Conservation (phyloP, 1,140 invertebrate genomes). For the Rhynchophorus ferrugineus region DNA sequence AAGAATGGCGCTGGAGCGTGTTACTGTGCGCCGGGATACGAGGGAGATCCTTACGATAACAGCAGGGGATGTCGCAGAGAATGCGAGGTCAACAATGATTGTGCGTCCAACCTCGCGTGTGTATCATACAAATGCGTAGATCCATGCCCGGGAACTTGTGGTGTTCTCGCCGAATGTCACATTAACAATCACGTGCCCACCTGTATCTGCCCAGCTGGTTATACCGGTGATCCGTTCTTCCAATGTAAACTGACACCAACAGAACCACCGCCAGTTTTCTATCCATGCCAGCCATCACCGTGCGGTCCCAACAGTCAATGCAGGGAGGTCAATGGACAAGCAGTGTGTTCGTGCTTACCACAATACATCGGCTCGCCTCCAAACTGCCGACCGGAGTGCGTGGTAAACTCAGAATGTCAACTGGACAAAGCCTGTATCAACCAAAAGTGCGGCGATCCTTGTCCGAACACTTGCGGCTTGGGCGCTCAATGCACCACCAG, state of each 20-base stretch:
- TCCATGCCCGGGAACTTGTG: conserved; percentile 68
- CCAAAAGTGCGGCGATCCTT: conserved; percentile 56
- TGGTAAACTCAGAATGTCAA: conserved; percentile 55
- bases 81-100: conserved; percentile 70
- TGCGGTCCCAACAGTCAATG: conserved; percentile 63
- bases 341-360: conserved; percentile 55
- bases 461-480: conserved; percentile 54
- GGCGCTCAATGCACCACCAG: conserved; percentile 52
- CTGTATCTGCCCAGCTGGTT: conserved; percentile 66
- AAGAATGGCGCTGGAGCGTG: conserved; percentile 70
- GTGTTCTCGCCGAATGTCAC: conserved; percentile 62
- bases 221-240: conserved; percentile 72
- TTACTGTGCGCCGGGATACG: conserved; percentile 62
- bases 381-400: conserved; percentile 54
- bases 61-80: conserved; percentile 61
- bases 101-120: conserved; percentile 57
- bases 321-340: conserved; percentile 46
- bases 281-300: conserved; percentile 55
- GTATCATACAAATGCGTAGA: conserved; percentile 69
- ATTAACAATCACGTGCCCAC: conserved; percentile 65
- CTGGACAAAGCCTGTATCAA: conserved; percentile 54
- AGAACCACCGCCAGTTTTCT: conserved; percentile 35
- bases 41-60: conserved; percentile 67
- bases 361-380: conserved; percentile 54
- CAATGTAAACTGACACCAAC: conserved; percentile 54